These are phyloP conservation scores for Eupithecia abbreviata DNA, from an alignment of 2,888 invertebrate species.

Conservation along the genomic window DNA sequence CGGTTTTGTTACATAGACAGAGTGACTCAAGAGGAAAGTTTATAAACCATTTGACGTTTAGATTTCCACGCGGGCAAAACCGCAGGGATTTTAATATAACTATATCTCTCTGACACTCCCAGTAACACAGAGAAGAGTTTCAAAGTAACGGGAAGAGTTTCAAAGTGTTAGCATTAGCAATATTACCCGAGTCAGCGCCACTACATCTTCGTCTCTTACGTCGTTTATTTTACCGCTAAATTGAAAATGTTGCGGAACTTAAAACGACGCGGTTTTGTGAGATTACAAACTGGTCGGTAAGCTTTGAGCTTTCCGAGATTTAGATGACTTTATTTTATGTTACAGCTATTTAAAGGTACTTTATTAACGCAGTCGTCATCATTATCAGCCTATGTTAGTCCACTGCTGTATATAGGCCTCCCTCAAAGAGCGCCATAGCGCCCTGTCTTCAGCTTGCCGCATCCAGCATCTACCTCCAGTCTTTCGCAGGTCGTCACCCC, in stretches of 20 bases:
- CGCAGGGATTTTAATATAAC: no score
- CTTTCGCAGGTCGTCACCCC: no score
- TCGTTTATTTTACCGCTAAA: constrained; percentile 51
- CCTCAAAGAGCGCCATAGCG: no score
- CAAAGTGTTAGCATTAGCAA: constrained; percentile 46
- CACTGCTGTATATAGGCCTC: no score
- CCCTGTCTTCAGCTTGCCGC: no score
- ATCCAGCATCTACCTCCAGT: no score
- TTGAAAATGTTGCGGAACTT: constrained; percentile 52
- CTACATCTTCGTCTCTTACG: constrained; percentile 46
- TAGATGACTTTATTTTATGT: neutral
- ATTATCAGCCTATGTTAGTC: no score
- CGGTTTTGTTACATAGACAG: no score
- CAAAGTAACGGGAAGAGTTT: neutral
- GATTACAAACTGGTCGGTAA: constrained; percentile 26
- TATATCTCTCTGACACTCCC: neutral
- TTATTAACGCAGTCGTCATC: no score
- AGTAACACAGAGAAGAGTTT: constrained; percentile 28
- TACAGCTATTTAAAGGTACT: neutral
- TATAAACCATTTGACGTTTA: no score
- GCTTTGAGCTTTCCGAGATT: constrained; percentile 8
- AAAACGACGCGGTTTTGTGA: constrained; percentile 17
- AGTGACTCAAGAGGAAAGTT: no score
- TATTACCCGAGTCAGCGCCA: constrained; percentile 49
- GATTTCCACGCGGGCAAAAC: no score